These are phyloP conservation scores for Scylla paramamosain DNA, from an alignment of 1,140 invertebrate genomes.

Conservation along the genomic window DNA sequence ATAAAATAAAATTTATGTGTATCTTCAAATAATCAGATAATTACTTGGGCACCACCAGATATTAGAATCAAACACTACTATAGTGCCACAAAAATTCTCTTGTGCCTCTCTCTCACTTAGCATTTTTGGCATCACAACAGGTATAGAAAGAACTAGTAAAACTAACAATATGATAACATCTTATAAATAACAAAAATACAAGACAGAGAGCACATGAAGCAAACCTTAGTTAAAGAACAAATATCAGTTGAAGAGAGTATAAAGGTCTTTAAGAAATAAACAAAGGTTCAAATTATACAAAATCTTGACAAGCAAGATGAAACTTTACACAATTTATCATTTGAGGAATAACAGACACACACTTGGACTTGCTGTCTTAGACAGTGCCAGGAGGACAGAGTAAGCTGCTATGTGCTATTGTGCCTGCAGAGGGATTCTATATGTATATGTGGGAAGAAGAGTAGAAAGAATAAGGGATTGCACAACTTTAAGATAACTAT, in stretches of 20 bases:
- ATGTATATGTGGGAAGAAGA: neutral
- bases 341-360: neutral
- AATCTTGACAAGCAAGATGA: slow-evolving; percentile 63
- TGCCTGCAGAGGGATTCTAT: neutral
- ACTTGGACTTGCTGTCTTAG: neutral
- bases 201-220: neutral
- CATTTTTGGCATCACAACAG: slow-evolving; percentile 15
- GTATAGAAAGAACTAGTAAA: neutral
- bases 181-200: slow-evolving; percentile 52
- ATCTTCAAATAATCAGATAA: neutral
- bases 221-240: neutral
- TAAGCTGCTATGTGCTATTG: no score
- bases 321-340: slow-evolving; percentile 41
- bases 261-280: neutral
- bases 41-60: neutral
- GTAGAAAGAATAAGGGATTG: neutral
- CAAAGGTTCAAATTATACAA: neutral
- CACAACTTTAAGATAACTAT: neutral
- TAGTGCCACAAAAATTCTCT: neutral
- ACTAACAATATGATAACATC: neutral
- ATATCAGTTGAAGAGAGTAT: neutral
- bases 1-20: no score
- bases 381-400: neutral
- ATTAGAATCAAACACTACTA: neutral
- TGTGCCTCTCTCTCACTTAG: neutral